These are phyloP conservation scores for Homarus gammarus DNA, from an alignment of 2,888 invertebrate genomes.

Conservation along the genomic window DNA sequence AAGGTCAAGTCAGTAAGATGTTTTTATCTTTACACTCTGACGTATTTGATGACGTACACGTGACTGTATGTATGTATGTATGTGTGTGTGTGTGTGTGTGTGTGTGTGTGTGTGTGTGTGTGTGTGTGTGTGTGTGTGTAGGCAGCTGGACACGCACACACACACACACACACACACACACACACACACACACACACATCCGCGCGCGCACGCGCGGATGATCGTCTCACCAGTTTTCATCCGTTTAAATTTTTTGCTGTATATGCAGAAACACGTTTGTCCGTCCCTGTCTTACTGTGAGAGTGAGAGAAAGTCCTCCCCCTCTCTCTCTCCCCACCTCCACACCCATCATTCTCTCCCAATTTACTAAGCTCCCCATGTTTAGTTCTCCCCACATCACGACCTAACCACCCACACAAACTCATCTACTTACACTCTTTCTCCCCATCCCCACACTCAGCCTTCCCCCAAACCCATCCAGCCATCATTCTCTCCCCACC, in stretches of 20 bases:
- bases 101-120: too few species aligned
- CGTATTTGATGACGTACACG: neutral
- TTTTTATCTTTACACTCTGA: neutral
- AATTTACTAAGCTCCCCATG: neutral
- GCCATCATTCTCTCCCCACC: neutral
- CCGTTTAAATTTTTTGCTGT: too few species aligned
- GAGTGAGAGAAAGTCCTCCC: constrained; percentile 18
- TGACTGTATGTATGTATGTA: constrained; percentile 2
- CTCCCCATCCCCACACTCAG: neutral
- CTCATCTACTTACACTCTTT: neutral
- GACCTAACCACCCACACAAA: neutral
- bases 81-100: neutral
- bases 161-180: too few species aligned
- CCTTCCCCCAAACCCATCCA: neutral
- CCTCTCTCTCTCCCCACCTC: constrained; percentile 14
- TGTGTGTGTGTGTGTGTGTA: neutral
- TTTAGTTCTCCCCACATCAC: neutral
- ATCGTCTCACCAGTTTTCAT: too few species aligned
- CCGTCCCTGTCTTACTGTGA: constrained; percentile 1
- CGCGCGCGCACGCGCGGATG: too few species aligned
- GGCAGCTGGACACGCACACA: neutral
- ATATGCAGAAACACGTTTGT: neutral
- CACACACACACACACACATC: neutral
- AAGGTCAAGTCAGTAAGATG: too few species aligned
- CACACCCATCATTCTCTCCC: neutral